Conservation (phyloP, 2,888 invertebrate genomes). For the Pseudolycoriella hygida region DNA sequence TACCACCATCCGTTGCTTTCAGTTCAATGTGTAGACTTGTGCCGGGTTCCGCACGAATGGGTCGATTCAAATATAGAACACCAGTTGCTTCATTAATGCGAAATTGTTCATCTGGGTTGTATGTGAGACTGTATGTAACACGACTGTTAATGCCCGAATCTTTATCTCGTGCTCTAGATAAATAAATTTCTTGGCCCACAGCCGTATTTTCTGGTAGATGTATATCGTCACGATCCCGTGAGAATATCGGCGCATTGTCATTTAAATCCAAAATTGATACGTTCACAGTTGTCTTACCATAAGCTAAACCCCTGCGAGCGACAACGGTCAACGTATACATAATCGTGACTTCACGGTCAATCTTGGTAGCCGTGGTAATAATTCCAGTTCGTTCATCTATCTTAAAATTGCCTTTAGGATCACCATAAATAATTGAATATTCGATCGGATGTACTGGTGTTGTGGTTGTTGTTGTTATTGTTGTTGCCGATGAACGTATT, state of each 20-base stretch:
- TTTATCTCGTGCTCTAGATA: slow-evolving; percentile 69
- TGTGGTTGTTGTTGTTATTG: slow-evolving; percentile 18
- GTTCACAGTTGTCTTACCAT: slow-evolving; percentile 62
- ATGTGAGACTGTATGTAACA: slow-evolving; percentile 61
- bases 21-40: slow-evolving; percentile 56
- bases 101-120: slow-evolving; percentile 67
- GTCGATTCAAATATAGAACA: slow-evolving; percentile 70
- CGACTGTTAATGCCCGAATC: slow-evolving; percentile 82
- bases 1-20: slow-evolving; percentile 70
- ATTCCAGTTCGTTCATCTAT: slow-evolving; percentile 64
- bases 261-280: slow-evolving; percentile 74
- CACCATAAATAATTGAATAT: slow-evolving; percentile 68
- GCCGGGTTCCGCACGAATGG: slow-evolving; percentile 57
- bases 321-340: slow-evolving; percentile 64
- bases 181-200: slow-evolving; percentile 81
- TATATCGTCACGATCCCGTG: slow-evolving; percentile 61
- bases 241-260: slow-evolving; percentile 77
- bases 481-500: slow-evolving; percentile 22
- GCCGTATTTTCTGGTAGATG: slow-evolving; percentile 75
- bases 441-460: slow-evolving; percentile 27
- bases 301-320: slow-evolving; percentile 57
- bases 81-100: slow-evolving; percentile 73
- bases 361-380: slow-evolving; percentile 55
- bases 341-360: slow-evolving; percentile 69
- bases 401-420: slow-evolving; percentile 55